Percentiles rank a stretch among this genome's conserved stretches.
These are phyloP conservation scores for Pardosa pseudoannulata DNA, from an alignment of 2,888 invertebrate genomes.

Conservation along the genomic window DNA sequence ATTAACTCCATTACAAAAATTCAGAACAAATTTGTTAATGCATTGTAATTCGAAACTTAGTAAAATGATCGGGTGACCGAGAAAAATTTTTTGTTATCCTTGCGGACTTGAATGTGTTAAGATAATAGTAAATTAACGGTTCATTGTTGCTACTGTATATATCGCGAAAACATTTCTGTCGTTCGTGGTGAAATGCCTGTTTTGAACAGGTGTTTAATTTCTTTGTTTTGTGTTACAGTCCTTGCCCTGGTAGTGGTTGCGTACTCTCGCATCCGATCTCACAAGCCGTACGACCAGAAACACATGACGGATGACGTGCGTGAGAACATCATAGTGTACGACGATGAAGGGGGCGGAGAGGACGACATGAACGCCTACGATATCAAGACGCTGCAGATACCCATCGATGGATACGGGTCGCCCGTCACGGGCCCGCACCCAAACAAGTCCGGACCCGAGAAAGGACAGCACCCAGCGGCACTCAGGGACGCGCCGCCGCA, in stretches of 20 bases:
- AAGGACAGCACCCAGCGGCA: too few species aligned
- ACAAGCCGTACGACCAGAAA: constrained; percentile 83
- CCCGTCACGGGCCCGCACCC: constrained; percentile 72
- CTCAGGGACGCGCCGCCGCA: constrained; percentile 75
- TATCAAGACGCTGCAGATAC: constrained; percentile 84
- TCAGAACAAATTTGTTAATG: too few species aligned
- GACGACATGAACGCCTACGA: constrained; percentile 94
- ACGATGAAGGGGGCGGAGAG: constrained; percentile 98
- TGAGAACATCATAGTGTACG: constrained; percentile 98
- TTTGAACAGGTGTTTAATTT: background rate
- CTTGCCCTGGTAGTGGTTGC: constrained; percentile 90
- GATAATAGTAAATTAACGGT: too few species aligned
- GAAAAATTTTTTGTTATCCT: too few species aligned
- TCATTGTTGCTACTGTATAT: too few species aligned
- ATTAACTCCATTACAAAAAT: too few species aligned
- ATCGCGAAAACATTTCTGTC: too few species aligned
- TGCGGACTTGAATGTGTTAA: too few species aligned
- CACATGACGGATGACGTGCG: constrained; percentile 94
- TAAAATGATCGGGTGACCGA: too few species aligned
- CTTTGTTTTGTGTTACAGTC: constrained; percentile 73
- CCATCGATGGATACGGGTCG: constrained; percentile 75
- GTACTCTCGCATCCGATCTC: constrained; percentile 84
- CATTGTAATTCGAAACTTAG: too few species aligned
- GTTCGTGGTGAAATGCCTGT: too few species aligned
- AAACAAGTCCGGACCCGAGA: constrained; percentile 73